Evolutionary conservation across 2,797 vertebrate species (phyloP).

Genomic region (Corythornis leucogaster): DNA sequence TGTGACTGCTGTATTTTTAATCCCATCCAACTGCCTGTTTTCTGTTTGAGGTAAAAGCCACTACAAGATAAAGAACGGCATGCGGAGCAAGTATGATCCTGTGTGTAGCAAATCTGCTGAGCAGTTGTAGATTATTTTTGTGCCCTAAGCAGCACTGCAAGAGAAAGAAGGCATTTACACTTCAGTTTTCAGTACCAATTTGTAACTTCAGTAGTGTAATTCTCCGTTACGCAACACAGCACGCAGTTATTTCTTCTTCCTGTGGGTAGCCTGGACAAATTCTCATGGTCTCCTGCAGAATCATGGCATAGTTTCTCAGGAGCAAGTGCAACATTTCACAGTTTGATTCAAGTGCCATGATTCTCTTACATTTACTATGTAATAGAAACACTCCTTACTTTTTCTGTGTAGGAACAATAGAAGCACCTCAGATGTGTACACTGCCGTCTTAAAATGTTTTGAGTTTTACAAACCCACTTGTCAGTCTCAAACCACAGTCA

Average conservation of each 20-base stretch:
- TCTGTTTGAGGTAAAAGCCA: neutral
- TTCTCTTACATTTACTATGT: neutral
- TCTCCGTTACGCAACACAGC: neutral
- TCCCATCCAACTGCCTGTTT: neutral
- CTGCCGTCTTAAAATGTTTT: neutral
- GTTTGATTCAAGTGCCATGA: neutral
- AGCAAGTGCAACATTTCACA: neutral
- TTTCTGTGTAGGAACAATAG: neutral
- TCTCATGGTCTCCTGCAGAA: neutral
- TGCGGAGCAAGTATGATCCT: neutral
- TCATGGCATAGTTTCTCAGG: neutral
- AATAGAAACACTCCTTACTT: neutral
- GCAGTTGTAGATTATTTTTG: neutral
- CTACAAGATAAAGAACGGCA: neutral
- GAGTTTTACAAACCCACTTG: neutral
- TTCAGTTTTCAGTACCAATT: neutral
- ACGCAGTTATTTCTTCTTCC: neutral
- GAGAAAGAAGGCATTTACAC: neutral
- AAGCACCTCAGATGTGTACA: neutral
- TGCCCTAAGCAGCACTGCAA: neutral
- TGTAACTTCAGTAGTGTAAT: neutral
- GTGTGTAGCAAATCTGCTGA: neutral
- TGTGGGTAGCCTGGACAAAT: neutral
- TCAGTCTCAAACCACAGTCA: neutral
- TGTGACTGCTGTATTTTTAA: neutral